Base-by-base conservation (phyloP, 1,140 invertebrate genomes). In the Cephus cinctus region DNA sequence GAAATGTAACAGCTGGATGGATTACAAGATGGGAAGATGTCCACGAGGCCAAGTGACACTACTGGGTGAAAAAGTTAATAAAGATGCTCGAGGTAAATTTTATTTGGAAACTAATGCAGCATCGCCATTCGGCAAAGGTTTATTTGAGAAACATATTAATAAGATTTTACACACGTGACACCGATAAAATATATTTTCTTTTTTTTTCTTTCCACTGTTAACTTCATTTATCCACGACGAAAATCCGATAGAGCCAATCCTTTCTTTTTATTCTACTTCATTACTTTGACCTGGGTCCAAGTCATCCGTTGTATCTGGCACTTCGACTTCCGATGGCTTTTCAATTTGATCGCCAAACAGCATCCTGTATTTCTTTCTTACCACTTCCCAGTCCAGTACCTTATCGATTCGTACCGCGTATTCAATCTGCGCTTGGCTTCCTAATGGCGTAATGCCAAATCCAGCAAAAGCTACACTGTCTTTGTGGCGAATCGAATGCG, bases 301-400 rank as follows among this genome's bases (percentile, higher is more conserved):
- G 14, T 74, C 68, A 22, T 80, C 80, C 31, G n/a, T n/a, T n/a
- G n/a, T n/a, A n/a, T n/a, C n/a, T n/a, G n/a, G n/a, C n/a, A 55
- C 74, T 0, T 78, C 71, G 21, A 75, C 78, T 20, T 71, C 62
- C 3, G 71, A 70, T 1, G 79, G 75, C 58, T 85, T 85, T 30
- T 86, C 84, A 2, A 81, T 69, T 50, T 75, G 62, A n/a, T 84
- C 83, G 1, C 89, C 86, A 65, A 85, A 86, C 5, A 91, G 76
- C 0, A 84, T 83, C 46, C 89, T 79, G 63, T 94, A 96, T 60
- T 92, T 92, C 66, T 87, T 89, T 2, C 90, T 85, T 18, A 95
- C 92, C 2, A 85, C 70, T 54, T 89, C 84, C 93, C 93, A 96
- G 65, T 96, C 90, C 1, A 90, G 86, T 1, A 94, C 87, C 57